Evolutionary conservation across 2,888 invertebrate species (phyloP).

Genomic region (Aleiodes alternator): DNA sequence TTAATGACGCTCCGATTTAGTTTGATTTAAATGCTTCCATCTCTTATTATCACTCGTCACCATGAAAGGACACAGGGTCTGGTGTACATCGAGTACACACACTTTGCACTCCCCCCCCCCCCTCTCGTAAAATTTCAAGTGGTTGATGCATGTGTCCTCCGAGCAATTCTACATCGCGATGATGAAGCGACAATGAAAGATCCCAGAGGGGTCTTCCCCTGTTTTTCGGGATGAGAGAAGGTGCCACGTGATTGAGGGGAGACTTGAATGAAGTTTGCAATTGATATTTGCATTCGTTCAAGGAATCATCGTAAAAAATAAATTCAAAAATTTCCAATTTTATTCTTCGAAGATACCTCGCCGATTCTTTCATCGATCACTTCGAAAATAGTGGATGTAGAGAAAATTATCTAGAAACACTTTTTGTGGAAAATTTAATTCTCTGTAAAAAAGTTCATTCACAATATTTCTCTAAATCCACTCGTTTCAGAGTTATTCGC

Average conservation of each 20-base stretch:
- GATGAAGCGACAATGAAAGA: constrained; percentile 32
- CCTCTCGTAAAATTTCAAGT: constrained; percentile 2
- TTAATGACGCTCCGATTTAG: neutral
- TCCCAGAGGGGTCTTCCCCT: neutral
- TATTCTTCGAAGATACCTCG: no score
- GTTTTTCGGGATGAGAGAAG: neutral
- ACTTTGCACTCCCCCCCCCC: neutral
- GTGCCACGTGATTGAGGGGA: constrained; percentile 10
- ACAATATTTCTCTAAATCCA: no score
- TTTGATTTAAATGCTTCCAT: constrained; percentile 21
- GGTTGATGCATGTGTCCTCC: constrained; percentile 23
- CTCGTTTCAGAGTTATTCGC: no score
- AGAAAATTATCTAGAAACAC: no score
- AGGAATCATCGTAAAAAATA: neutral
- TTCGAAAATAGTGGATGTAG: no score
- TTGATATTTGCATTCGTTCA: constrained; percentile 30
- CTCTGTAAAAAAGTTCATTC: no score
- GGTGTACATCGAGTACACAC: constrained; percentile 18
- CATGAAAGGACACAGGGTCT: constrained; percentile 2
- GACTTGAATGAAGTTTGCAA: constrained; percentile 14
- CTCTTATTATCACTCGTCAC: constrained; percentile 24
- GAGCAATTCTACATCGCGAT: constrained; percentile 28
- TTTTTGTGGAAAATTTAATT: no score
- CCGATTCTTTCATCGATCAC: no score
- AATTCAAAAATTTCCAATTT: no score